Evolutionary conservation across 2,113 vertebrate species (phyloP).

Genomic region (Ovibos moschatus): DNA sequence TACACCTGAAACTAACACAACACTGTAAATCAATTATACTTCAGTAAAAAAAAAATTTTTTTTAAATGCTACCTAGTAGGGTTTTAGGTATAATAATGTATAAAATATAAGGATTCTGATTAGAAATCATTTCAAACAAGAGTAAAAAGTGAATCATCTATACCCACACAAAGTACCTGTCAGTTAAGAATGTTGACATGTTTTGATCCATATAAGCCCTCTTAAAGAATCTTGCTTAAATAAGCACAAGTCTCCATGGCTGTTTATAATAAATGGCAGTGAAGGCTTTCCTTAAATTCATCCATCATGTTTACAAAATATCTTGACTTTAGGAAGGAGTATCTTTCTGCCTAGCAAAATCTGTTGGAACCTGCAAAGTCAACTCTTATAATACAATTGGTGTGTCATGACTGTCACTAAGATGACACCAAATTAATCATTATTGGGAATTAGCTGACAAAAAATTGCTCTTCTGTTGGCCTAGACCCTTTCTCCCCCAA

Average conservation of each 20-base stretch:
- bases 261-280: background rate
- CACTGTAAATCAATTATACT: background rate
- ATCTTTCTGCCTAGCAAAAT: background rate
- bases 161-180: background rate
- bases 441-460: background rate
- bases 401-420: background rate
- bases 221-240: background rate
- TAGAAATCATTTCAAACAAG: background rate
- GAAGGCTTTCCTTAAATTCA: background rate
- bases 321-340: background rate
- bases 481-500: background rate
- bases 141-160: background rate
- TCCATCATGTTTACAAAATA: background rate
- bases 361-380: background rate
- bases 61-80: background rate
- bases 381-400: background rate
- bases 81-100: background rate
- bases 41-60: too few species aligned
- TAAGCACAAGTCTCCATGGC: background rate
- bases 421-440: background rate
- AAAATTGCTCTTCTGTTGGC: background rate
- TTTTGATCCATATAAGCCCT: background rate
- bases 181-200: background rate
- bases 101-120: background rate
- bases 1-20: background rate